Conservation (phyloP, 2,113 vertebrate species). For the Centropus unirufus region DNA sequence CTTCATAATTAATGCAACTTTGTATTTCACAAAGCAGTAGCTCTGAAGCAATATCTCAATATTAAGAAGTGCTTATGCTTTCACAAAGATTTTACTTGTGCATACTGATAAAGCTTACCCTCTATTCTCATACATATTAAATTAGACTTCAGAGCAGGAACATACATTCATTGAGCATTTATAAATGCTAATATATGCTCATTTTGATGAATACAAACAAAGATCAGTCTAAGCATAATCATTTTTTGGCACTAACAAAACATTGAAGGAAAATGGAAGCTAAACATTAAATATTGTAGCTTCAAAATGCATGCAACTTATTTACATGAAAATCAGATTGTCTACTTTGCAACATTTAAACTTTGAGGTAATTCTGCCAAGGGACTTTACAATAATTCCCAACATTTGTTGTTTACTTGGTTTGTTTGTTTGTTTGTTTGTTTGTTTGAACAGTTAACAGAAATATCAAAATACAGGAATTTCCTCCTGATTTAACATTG, state of each 20-base stretch:
- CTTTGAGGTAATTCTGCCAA: not conserved
- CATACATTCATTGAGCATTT: slow-evolving; percentile 53
- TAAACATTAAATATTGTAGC: slow-evolving; percentile 31
- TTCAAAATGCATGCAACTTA: slow-evolving; percentile 4
- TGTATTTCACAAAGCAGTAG: not conserved
- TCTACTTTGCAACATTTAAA: not conserved
- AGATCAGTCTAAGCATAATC: slow-evolving; percentile 53
- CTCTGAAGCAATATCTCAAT: not conserved
- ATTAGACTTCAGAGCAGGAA: slow-evolving; percentile 54
- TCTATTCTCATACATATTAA: slow-evolving; percentile 52
- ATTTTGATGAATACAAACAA: slow-evolving; percentile 67
- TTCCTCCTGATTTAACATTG: slow-evolving; percentile 28
- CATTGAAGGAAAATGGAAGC: slow-evolving; percentile 34
- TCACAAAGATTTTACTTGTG: slow-evolving; percentile 46
- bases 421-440: not conserved
- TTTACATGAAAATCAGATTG: slow-evolving; percentile 40
- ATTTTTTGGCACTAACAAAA: slow-evolving; percentile 52
- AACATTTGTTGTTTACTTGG: not conserved
- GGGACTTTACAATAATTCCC: not conserved
- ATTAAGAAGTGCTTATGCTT: slow-evolving; percentile 25
- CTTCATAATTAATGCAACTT: not conserved
- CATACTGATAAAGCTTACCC: slow-evolving; percentile 51
- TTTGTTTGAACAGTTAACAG: not conserved
- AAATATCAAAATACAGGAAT: slow-evolving; percentile 6
- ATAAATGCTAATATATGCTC: slow-evolving; percentile 68